These are phyloP conservation scores for Coenonympha glycerion DNA, from an alignment of 2,888 invertebrate genomes.

Conservation along the genomic window DNA sequence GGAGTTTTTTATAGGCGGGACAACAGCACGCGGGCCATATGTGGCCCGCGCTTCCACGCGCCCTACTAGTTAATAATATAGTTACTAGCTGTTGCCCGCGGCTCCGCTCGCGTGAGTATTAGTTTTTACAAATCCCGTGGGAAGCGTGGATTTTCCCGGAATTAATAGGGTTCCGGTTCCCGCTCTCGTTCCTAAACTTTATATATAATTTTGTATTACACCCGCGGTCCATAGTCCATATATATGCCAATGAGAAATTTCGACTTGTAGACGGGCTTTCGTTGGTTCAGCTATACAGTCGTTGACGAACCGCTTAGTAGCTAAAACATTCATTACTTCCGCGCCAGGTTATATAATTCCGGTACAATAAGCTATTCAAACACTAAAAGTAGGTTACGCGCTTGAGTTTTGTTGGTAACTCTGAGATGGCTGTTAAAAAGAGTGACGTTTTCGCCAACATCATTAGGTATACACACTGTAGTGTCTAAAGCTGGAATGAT, in stretches of 20 bases:
- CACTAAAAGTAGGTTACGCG: conserved; percentile 29
- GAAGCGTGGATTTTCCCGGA: too few species aligned
- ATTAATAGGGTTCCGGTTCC: too few species aligned
- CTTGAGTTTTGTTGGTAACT: conserved; percentile 20
- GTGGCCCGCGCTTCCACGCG: too few species aligned
- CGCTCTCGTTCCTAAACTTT: too few species aligned
- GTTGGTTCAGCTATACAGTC: conserved; percentile 45
- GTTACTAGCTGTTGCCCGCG: too few species aligned
- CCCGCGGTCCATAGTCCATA: too few species aligned
- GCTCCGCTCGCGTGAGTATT: too few species aligned
- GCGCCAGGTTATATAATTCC: conserved; percentile 23
- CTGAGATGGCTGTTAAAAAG: conserved; percentile 19
- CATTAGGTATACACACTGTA: not conserved
- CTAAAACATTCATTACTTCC: conserved; percentile 33
- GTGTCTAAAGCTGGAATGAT: not conserved
- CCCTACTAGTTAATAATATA: too few species aligned
- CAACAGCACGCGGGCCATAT: too few species aligned
- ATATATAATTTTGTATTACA: too few species aligned
- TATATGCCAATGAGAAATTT: conserved; percentile 54
- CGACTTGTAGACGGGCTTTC: conserved; percentile 45
- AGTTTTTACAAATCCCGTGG: too few species aligned
- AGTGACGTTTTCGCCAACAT: conserved; percentile 11
- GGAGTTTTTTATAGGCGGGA: too few species aligned
- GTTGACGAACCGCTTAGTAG: conserved; percentile 49
- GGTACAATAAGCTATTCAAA: conserved; percentile 28